Percentiles rank a stretch among this genome's conserved stretches.
Evolutionary conservation across 2,113 vertebrate species (phyloP).

Genomic region (Oreotrochilus melanogaster): DNA sequence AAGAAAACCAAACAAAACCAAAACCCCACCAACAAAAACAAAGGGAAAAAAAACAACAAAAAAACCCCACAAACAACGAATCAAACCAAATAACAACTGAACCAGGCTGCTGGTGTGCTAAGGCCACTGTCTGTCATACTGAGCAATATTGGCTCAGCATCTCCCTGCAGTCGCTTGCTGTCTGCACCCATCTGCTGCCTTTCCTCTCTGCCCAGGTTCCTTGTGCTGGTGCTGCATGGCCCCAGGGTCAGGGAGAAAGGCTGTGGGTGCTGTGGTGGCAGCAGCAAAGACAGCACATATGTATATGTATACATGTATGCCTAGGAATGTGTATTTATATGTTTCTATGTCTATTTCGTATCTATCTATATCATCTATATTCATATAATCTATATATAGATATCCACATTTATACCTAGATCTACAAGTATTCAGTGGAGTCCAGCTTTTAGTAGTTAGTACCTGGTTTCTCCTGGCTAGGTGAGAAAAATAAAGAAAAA

Average conservation of each 20-base stretch:
- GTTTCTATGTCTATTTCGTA: background rate
- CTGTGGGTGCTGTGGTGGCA: background rate
- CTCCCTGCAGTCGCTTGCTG: background rate
- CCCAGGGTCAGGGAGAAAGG: conserved; percentile 43
- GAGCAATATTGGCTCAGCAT: conserved; percentile 59
- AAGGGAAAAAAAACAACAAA: no score
- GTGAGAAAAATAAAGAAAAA: background rate
- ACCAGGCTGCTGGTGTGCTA: conserved; percentile 69
- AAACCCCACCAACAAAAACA: no score
- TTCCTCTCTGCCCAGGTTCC: background rate
- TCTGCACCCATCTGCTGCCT: conserved; percentile 67
- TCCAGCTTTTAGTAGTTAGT: background rate
- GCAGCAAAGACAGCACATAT: background rate
- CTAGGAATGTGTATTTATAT: rapidly evolving
- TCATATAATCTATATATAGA: no score
- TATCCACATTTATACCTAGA: no score
- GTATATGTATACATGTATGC: rapidly evolving
- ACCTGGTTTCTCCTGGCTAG: background rate
- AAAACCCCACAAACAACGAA: no score
- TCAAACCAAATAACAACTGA: background rate
- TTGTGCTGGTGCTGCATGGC: background rate
- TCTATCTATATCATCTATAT: background rate
- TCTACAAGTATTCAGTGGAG: no score
- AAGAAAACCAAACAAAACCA: background rate
- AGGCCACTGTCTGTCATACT: conserved; percentile 69